These are phyloP conservation scores for Sebastolobus altivelis DNA, from an alignment of 2,797 vertebrate genomes.

Conservation along the genomic window DNA sequence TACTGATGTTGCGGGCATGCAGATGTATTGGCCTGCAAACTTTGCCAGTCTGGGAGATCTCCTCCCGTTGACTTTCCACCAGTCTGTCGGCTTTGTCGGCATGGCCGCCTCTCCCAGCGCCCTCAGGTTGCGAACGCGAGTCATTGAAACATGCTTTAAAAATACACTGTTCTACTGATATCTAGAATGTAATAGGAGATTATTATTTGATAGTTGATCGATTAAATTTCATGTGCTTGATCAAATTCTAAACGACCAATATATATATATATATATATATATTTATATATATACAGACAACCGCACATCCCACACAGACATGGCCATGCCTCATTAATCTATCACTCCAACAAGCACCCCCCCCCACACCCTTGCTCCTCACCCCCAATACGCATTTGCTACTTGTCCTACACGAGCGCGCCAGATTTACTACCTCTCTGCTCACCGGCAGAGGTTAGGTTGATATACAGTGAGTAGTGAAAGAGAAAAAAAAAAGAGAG, in stretches of 20 bases:
- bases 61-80: too few relatives aligned
- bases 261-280: not conserved
- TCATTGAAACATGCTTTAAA: too few relatives aligned
- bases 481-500: slow-evolving; percentile 31
- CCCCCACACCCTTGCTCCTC: slow-evolving; percentile 38
- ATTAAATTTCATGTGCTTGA: too few relatives aligned
- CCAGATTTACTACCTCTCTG: slow-evolving; percentile 70
- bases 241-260: too few relatives aligned
- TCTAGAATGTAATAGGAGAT: too few relatives aligned
- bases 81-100: fast-evolving
- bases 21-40: too few relatives aligned
- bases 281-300: slow-evolving; percentile 34
- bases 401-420: slow-evolving; percentile 63
- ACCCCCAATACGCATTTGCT: slow-evolving; percentile 55
- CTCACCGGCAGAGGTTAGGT: slow-evolving; percentile 34
- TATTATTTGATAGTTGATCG: too few relatives aligned
- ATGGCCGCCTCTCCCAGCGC: too few relatives aligned
- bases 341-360: slow-evolving; percentile 71
- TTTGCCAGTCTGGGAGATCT: too few relatives aligned
- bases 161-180: too few relatives aligned
- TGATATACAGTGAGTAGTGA: slow-evolving; percentile 68
- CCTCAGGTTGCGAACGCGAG: too few relatives aligned
- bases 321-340: slow-evolving; percentile 79
- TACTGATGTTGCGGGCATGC: too few relatives aligned
- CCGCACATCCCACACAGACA: slow-evolving; percentile 61